Evolutionary conservation across 2,888 invertebrate genomes (phyloP).

Genomic region (Andrena hattorfiana): DNA sequence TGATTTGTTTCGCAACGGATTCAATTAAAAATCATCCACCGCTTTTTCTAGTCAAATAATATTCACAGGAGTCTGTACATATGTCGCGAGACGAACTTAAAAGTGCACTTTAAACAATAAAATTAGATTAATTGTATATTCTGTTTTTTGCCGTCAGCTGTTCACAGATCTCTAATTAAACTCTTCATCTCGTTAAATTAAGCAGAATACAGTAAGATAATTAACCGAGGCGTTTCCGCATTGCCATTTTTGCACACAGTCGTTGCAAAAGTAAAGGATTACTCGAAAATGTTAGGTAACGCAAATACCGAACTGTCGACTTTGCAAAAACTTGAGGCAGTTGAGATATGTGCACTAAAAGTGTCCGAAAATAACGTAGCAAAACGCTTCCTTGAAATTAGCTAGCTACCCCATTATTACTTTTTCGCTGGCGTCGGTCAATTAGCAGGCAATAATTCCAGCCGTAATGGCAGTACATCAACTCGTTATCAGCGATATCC

Average conservation of each 20-base stretch:
- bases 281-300: background rate
- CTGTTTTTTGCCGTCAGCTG: background rate
- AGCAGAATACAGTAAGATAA: background rate
- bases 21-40: no score
- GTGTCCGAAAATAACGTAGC: background rate
- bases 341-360: background rate
- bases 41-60: no score
- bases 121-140: background rate
- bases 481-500: slow-evolving; percentile 28
- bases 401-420: no score
- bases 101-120: background rate
- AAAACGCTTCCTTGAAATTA: background rate
- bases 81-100: background rate
- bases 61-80: background rate
- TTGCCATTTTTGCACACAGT: background rate
- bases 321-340: background rate
- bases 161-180: background rate
- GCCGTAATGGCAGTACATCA: background rate
- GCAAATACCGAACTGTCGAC: background rate
- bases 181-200: background rate
- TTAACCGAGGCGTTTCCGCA: background rate
- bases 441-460: slow-evolving; percentile 6
- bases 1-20: no score
- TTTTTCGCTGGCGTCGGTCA: background rate
- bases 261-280: background rate